Evolutionary conservation across 2,888 invertebrate species (phyloP).

Genomic region (Zelleria hepariella): DNA sequence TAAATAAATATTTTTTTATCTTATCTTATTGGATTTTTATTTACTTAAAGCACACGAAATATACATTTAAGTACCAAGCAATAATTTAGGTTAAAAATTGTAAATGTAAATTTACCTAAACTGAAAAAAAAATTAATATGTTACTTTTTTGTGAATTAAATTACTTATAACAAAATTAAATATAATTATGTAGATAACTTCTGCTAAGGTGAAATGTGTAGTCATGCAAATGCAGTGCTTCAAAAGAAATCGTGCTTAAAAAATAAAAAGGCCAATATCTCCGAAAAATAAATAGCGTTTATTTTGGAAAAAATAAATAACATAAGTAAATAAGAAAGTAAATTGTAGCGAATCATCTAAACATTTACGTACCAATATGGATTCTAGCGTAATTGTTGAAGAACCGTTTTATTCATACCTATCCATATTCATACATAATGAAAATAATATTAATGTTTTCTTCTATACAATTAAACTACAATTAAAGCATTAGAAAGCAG

Average conservation of each 20-base stretch:
- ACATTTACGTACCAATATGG: slow-evolving; percentile 17
- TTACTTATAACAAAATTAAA: no score
- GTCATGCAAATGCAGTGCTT: neutral
- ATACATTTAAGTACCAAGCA: no score
- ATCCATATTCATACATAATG: neutral
- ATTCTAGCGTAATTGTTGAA: slow-evolving; percentile 11
- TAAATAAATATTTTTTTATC: no score
- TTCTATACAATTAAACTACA: slow-evolving; percentile 10
- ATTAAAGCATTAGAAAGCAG: slow-evolving; percentile 51
- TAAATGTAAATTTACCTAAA: no score
- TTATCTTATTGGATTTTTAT: no score
- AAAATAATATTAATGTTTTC: neutral
- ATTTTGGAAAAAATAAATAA: slow-evolving; percentile 23
- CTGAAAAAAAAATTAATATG: no score
- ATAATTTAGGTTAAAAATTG: no score
- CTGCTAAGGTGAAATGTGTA: slow-evolving; percentile 7
- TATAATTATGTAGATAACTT: no score
- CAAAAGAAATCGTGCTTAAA: slow-evolving; percentile 2
- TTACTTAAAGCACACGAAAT: no score
- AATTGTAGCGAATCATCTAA: slow-evolving; percentile 10
- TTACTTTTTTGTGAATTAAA: no score
- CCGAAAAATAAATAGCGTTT: slow-evolving; percentile 32
- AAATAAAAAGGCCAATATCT: slow-evolving; percentile 19
- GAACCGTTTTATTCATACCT: neutral
- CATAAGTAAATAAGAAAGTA: slow-evolving; percentile 8